phyloP scores from a whole-genome alignment of 2,113 vertebrate species.

The Sminthopsis crassicaudata region DNA sequence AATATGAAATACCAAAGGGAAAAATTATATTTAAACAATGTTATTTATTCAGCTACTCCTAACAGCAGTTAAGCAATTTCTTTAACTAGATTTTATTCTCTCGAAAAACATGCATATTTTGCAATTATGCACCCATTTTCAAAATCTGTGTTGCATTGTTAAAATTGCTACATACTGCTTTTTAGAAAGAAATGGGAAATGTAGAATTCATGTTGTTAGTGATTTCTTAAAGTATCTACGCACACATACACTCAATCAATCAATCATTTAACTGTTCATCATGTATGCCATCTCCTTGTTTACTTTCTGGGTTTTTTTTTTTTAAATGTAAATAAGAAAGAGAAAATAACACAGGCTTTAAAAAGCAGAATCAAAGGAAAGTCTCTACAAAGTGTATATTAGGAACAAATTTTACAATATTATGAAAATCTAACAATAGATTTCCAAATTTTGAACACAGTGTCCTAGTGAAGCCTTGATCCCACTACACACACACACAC shows the following conservation, averaged over 20 bases:
- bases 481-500: background rate
- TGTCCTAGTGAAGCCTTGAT: background rate
- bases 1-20: constrained; percentile 16
- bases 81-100: constrained; percentile 5
- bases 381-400: background rate
- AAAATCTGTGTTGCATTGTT: constrained; percentile 5
- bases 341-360: constrained; percentile 29
- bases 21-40: constrained; percentile 14
- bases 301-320: constrained; percentile 10
- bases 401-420: constrained; percentile 17
- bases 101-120: constrained; percentile 19
- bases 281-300: background rate
- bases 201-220: background rate
- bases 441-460: background rate
- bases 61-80: constrained; percentile 17
- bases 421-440: constrained; percentile 7
- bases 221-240: background rate
- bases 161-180: background rate
- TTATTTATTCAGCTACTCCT: constrained; percentile 4
- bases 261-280: background rate
- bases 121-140: constrained; percentile 13
- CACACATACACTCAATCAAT: background rate
- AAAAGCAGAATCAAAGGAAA: background rate
- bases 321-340: background rate
- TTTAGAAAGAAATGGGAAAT: constrained; percentile 13